Base-by-base conservation (phyloP, 2,113 vertebrate species). In the Thunnus maccoyii region DNA sequence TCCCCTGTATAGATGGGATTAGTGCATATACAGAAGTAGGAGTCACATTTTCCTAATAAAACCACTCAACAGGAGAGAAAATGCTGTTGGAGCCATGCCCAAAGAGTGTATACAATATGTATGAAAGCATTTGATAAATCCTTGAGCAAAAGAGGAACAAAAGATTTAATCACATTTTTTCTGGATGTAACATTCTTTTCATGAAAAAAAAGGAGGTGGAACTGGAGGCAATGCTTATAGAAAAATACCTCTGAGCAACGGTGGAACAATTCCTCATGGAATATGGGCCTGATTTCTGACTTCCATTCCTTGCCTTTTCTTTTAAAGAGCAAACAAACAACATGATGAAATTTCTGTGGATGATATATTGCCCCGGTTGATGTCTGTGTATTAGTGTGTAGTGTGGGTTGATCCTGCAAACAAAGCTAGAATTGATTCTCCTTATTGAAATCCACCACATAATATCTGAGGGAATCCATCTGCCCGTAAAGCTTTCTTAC, bases 391-490 rank as follows among this genome's bases (percentile, higher is more conserved):
- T 78, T 55, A 67, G 72, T 76, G 50, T 78, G 52, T n/a, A 55
- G 69, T 71, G 72, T 72, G 71, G 63, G 52, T 36, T 76, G 80
- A 84, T 66, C 89, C 83, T 16, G 46, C 80, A 87, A 91, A 89
- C 84, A 88, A 84, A 80, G 47, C 76, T 71, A 16, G 71, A 74
- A 82, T 88, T 84, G 82, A 85, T 91, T 86, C 81, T 76, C 74
- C 74, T 86, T 93, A 89, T 86, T 91, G 89, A 89, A 91, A 92
- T 89, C 78, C 76, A 63, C 63, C 62, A 75, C 64, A 78, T 88
- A 80, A 78, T 82, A 88, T 82, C 75, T 61, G 60, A 84, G 55
- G 72, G 75, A 62, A 87, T 87, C 80, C 74, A 48, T 83, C 81
- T 47, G 55, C 74, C 77, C 61, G 10, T 56, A 74, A 71, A 86